Evolutionary conservation across 2,797 vertebrate species (phyloP).

Genomic region (Bryconaethiops microstoma): DNA sequence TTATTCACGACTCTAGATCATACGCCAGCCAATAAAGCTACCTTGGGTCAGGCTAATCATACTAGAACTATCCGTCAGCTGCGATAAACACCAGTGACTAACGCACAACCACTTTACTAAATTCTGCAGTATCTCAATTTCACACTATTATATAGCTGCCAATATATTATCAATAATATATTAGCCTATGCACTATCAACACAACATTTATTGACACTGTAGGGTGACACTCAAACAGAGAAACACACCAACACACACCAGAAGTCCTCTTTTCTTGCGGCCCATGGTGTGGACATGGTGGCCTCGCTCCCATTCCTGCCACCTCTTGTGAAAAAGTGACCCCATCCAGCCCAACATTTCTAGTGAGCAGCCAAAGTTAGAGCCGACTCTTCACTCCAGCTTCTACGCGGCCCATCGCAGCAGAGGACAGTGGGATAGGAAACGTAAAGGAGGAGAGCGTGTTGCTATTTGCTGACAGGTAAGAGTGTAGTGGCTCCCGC

Average conservation of each 20-base stretch:
- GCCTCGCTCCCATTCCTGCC: conserved; percentile 55
- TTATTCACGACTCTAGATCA: not conserved
- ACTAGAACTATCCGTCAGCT: not conserved
- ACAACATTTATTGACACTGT: not conserved
- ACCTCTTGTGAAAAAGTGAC: conserved; percentile 64
- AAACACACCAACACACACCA: conserved; percentile 30
- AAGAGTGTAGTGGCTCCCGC: conserved; percentile 6
- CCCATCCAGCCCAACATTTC: conserved; percentile 69
- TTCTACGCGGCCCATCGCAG: not conserved
- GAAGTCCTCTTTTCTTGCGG: conserved; percentile 29
- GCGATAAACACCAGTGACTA: not conserved
- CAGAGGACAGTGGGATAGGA: not conserved
- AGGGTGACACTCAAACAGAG: not conserved
- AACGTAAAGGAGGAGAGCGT: not conserved
- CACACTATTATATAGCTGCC: no score
- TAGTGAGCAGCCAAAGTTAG: not conserved
- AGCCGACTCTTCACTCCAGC: not conserved
- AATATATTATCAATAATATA: no score
- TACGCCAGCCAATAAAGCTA: not conserved
- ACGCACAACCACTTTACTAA: not conserved
- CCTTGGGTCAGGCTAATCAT: not conserved
- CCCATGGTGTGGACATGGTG: not conserved
- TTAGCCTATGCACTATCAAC: no score
- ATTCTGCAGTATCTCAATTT: no score
- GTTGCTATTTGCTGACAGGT: not conserved